A percentile compares a stretch with the other conserved stretches of the same genome.
phyloP scores from a whole-genome alignment of 92 coral and sea anemone species.

The Heteractis magnifica region DNA sequence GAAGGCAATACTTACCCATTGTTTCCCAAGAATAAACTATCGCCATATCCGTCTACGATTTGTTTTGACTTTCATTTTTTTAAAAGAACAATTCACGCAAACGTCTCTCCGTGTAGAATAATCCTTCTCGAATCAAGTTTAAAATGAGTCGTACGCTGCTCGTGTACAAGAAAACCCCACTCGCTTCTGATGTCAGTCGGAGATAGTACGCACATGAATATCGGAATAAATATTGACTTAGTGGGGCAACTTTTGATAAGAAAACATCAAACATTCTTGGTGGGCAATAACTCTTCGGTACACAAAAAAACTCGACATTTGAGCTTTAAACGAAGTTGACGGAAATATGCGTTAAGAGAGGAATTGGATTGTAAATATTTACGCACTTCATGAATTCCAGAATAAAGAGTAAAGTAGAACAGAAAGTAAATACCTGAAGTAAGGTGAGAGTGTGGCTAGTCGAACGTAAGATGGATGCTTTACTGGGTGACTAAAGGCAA shows the following conservation, averaged over 20 bases:
- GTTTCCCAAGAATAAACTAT: background rate
- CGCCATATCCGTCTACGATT: constrained; percentile 1
- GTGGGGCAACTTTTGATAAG: constrained; percentile 27
- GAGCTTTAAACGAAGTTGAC: constrained; percentile 40
- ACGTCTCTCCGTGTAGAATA: background rate
- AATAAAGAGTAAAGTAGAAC: constrained; percentile 1
- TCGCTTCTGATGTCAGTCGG: constrained; percentile 27
- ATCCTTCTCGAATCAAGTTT: constrained; percentile 29
- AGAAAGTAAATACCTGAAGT: background rate
- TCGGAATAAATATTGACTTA: constrained; percentile 46
- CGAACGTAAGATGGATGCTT: background rate
- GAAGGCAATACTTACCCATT: constrained; percentile 21
- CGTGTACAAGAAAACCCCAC: background rate
- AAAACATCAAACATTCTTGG: constrained; percentile 34
- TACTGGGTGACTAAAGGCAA: background rate
- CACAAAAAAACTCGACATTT: constrained; percentile 34
- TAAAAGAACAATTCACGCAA: constrained; percentile 10
- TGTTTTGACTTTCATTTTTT: background rate
- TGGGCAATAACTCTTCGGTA: constrained; percentile 29
- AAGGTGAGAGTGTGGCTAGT: background rate
- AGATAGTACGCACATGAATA: constrained; percentile 26
- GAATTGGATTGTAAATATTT: constrained; percentile 31
- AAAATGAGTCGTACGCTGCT: constrained; percentile 16
- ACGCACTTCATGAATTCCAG: constrained; percentile 25
- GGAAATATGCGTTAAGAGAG: constrained; percentile 33